These are phyloP conservation scores for Amorpha juglandis DNA, from an alignment of 2,888 invertebrate species.

Conservation along the genomic window DNA sequence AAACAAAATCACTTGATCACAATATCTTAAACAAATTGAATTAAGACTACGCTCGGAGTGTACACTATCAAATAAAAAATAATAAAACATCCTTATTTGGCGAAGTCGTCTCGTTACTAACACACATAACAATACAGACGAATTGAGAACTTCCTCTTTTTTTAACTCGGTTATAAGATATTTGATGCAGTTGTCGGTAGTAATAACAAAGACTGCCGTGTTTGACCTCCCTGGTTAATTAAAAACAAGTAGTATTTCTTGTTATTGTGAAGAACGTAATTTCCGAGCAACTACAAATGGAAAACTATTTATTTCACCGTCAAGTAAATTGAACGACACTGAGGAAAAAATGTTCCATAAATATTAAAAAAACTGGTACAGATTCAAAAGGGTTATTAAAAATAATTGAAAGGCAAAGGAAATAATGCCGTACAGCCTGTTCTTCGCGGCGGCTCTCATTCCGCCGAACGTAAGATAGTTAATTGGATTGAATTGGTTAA, in stretches of 20 bases:
- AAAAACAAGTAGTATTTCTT: constrained; percentile 6
- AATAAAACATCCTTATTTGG: too few relatives aligned
- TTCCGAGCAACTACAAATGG: constrained; percentile 3
- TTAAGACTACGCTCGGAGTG: too few relatives aligned
- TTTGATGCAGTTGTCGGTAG: not conserved
- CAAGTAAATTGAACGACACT: constrained; percentile 13
- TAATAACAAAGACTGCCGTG: not conserved
- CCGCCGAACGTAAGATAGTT: constrained; percentile 5
- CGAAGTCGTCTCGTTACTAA: too few relatives aligned
- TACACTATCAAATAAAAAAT: too few relatives aligned
- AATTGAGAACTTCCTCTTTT: too few relatives aligned
- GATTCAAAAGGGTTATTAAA: constrained; percentile 7
- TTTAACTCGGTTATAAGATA: too few relatives aligned
- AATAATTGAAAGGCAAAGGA: constrained; percentile 4
- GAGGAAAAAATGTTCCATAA: constrained; percentile 3
- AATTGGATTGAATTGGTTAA: constrained; percentile 22
- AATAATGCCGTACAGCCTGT: not conserved
- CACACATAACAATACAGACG: too few relatives aligned
- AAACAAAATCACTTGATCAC: too few relatives aligned
- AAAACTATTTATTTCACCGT: not conserved
- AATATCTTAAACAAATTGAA: too few relatives aligned
- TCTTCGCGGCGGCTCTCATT: not conserved
- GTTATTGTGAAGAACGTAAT: constrained; percentile 1
- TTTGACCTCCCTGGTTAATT: not conserved
- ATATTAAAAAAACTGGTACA: constrained; percentile 9